phyloP scores from a whole-genome alignment of 2,888 invertebrate genomes.

The Taphrorychus bicolor region DNA sequence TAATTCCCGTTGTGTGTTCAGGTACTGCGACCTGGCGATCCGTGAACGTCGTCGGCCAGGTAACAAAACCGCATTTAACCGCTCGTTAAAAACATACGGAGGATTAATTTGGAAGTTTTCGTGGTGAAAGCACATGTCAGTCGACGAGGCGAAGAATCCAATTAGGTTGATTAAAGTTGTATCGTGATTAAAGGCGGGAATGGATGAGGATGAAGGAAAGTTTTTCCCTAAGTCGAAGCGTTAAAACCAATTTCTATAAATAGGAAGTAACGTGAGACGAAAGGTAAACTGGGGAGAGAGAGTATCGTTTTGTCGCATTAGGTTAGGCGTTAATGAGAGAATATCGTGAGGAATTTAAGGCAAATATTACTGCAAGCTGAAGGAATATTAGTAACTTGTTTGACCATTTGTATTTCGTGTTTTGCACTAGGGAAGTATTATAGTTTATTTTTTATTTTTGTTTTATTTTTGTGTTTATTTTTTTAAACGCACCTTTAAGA shows the following conservation, averaged over 20 bases:
- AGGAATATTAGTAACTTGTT: no score
- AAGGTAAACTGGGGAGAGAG: not conserved
- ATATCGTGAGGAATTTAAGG: no score
- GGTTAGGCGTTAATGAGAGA: not conserved
- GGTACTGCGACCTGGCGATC: not conserved
- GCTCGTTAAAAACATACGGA: conserved; percentile 1
- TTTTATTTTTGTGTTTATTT: no score
- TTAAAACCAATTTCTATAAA: not conserved
- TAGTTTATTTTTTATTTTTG: no score
- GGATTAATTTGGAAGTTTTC: not conserved
- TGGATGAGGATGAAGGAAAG: conserved; percentile 1
- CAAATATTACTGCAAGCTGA: no score
- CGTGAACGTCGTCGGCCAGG: not conserved
- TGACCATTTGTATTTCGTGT: no score
- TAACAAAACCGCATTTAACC: conserved; percentile 7
- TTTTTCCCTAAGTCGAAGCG: conserved; percentile 3
- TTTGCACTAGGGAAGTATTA: no score
- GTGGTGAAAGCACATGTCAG: conserved; percentile 10
- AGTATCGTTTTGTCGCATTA: not conserved
- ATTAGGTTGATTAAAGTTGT: conserved; percentile 28
- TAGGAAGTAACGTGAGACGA: not conserved
- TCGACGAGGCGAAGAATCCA: conserved; percentile 11
- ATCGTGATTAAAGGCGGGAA: conserved; percentile 20
- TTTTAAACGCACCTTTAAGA: no score
- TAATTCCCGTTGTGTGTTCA: not conserved